Evolutionary conservation across 2,797 vertebrate genomes (phyloP), one percentile per base, ranked within the genome.

Genomic region (Falco columbarius): DNA sequence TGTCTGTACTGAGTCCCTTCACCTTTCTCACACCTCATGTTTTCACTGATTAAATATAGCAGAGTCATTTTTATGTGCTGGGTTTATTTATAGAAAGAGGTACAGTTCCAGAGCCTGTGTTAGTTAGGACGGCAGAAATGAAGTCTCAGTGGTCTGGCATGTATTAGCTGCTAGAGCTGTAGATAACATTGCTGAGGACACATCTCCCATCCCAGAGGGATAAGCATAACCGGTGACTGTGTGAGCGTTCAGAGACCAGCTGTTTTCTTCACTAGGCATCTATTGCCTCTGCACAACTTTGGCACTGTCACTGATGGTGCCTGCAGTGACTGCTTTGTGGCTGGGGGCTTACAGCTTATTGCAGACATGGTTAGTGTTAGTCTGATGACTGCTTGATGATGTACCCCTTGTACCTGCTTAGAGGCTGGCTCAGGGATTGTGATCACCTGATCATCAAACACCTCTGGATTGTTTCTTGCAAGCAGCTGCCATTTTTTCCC

Each of bases 51-150:
- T 88, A 94, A 96, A 93, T 96, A 91, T 94, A 96, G 95, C 75
- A 73, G 92, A 63, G 90, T 83, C 38, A 72, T 76, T 97, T 92
- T 80, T 72, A 42, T 3, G 0, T 22, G 27, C 84, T 65, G 81
- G 36, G 51, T 42, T 86, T 97, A 97, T 97, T 97, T 97, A 81
- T 97, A 86, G 97, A 46, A 58, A 32, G 90, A 83, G 82, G 90
- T 51, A 77, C 26, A 16, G 65, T 30, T 83, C 71, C 93, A 44
- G 91, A 76, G 83, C 54, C 68, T 26, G 63, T 87, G 62, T 56
- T 19, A n/a, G 75, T 10, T 74, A 91, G 89, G 81, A 32, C 81
- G 36, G 61, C 84, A 71, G 15, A 32, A 66, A 44, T 11, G 72
- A n/a, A 70, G 63, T 13, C 93, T 58, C 55, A 90, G 77, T 86